Conservation (phyloP, 2,797 vertebrate genomes). For the Sternotherus odoratus region DNA sequence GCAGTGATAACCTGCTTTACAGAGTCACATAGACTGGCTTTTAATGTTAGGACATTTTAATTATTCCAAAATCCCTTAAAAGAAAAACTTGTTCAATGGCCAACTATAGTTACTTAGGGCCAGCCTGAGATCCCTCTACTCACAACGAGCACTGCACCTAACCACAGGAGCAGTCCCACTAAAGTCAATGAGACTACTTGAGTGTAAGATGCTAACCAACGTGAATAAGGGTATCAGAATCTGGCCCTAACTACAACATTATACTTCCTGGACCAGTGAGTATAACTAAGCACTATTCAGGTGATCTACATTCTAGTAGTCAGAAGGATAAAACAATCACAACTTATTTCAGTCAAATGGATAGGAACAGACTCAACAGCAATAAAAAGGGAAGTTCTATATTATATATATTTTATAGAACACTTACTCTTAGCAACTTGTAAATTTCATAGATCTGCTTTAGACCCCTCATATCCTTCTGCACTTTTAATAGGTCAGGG, state of each 20-base stretch:
- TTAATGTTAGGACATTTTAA: background rate
- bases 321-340: background rate
- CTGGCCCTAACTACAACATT: background rate
- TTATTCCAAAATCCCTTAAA: background rate
- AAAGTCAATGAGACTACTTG: background rate
- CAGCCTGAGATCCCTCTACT: background rate
- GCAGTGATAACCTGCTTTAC: background rate
- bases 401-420: background rate
- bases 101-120: background rate
- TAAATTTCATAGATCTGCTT: conserved; percentile 90
- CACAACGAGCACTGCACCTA: background rate
- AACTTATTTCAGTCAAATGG: background rate
- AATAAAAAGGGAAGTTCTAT: background rate
- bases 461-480: conserved; percentile 89
- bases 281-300: background rate
- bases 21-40: background rate
- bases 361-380: background rate
- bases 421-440: conserved; percentile 85
- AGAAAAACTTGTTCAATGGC: background rate
- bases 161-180: background rate
- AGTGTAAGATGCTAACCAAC: background rate
- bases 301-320: background rate
- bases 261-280: background rate
- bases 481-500: conserved; percentile 86
- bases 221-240: background rate